phyloP scores from a whole-genome alignment of 2,888 invertebrate species.

The Epirrhoe tristata region DNA sequence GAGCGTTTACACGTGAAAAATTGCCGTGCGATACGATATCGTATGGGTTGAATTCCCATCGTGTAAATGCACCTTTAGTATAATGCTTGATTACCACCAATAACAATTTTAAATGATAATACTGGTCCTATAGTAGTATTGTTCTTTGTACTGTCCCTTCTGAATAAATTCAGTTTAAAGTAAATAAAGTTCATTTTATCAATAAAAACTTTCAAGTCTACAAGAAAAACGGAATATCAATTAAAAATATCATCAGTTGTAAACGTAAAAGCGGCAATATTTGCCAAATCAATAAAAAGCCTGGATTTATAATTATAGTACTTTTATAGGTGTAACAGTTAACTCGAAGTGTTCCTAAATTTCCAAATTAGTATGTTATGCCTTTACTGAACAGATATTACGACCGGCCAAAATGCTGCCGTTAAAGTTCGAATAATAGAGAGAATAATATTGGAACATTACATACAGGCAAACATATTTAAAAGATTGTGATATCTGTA shows the following conservation, averaged over 20 bases:
- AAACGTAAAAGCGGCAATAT: slow-evolving; percentile 27
- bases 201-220: too few species aligned
- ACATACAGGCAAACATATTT: not conserved
- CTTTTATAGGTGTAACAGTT: slow-evolving; percentile 54
- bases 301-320: slow-evolving; percentile 56
- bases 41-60: too few species aligned
- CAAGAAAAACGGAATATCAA: slow-evolving; percentile 3
- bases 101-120: too few species aligned
- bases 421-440: slow-evolving; percentile 36
- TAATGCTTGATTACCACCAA: too few species aligned
- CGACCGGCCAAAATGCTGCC: slow-evolving; percentile 43
- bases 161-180: too few species aligned
- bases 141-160: too few species aligned
- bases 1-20: too few species aligned
- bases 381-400: slow-evolving; percentile 50
- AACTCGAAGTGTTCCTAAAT: slow-evolving; percentile 57
- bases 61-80: too few species aligned
- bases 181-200: too few species aligned
- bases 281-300: slow-evolving; percentile 43
- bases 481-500: not conserved
- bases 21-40: too few species aligned
- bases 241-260: slow-evolving; percentile 25
- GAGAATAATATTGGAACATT: not conserved
- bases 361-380: slow-evolving; percentile 62
- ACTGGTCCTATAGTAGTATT: too few species aligned